Base-by-base conservation (phyloP, 2,113 vertebrate genomes). In the Oreochromis aureus region DNA sequence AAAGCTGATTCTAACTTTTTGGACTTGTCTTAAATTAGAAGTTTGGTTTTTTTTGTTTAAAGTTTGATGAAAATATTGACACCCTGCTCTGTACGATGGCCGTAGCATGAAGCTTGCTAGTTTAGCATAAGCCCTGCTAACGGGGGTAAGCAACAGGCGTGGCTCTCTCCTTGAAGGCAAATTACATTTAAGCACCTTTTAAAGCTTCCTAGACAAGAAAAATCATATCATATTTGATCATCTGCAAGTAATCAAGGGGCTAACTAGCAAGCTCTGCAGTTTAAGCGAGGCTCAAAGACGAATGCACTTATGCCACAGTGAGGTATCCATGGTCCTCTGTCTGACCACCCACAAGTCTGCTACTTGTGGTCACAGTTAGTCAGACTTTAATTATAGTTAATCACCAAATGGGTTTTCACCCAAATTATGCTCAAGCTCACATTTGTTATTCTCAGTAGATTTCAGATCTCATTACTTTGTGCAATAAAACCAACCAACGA, bases 31-130 rank as follows among this genome's bases (percentile, higher is more conserved):
- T 13, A 46, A 46, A 73, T 73, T 16, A 27, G 15, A 19, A 48
- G 15, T 76, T 73, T 30, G 8, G 0, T 0, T 1, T 7, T 46
- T 51, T 48, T 51, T 32, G 24, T 76, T 44, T 51, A 12, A 24
- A 32, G 44, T 73, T 44, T 7, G 41, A 30, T 73, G 22, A 48
- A 73, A 73, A 48, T 27, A 73, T 48, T 48, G 69, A 73, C 24
- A 46, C 4, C 41, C 0, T 16, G 22, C 69, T 73, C n/a, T 73
- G 13, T 76, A 7, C 9, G 24, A 76, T 30, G 15, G 10, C 6
- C 0, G 1, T 19, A 51, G 10, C 27, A 11, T 51, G 41, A 12
- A n/a, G 18, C 24, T 51, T 78, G 6, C 16, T 78, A 53, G 73
- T 3, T 78, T 51, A 53, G 16, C 6, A 0, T 53, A 7, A 78